These are phyloP conservation scores for Zygogramma bicolorata DNA, from an alignment of 2,888 invertebrate genomes.

Conservation along the genomic window DNA sequence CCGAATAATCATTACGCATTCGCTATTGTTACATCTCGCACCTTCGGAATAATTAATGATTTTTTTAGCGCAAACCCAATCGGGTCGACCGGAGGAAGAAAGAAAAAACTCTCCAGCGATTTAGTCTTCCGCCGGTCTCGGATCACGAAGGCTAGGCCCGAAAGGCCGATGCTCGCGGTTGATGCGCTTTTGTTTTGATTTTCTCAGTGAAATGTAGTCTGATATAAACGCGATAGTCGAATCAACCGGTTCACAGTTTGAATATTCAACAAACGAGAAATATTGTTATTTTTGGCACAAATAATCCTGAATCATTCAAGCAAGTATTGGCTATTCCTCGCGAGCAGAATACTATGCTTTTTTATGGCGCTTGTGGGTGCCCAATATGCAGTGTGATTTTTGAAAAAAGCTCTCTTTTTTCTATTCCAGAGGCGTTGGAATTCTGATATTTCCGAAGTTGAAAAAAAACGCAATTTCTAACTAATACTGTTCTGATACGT, in stretches of 20 bases:
- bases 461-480: too few relatives aligned
- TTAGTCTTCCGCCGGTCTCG: slow-evolving; percentile 23
- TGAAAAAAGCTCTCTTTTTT: too few relatives aligned
- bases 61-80: slow-evolving; percentile 29
- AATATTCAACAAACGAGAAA: too few relatives aligned
- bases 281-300: too few relatives aligned
- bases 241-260: background rate
- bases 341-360: too few relatives aligned
- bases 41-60: slow-evolving; percentile 44
- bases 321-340: too few relatives aligned
- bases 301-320: too few relatives aligned
- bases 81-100: slow-evolving; percentile 33
- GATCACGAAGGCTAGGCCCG: slow-evolving; percentile 28
- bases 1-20: slow-evolving; percentile 38
- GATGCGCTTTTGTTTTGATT: slow-evolving; percentile 17
- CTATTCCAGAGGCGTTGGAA: too few relatives aligned
- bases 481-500: too few relatives aligned
- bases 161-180: slow-evolving; percentile 23
- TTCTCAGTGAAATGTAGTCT: background rate
- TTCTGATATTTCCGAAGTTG: too few relatives aligned
- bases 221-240: background rate
- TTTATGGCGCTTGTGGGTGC: too few relatives aligned
- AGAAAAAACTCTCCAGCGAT: slow-evolving; percentile 26
- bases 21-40: slow-evolving; percentile 43
- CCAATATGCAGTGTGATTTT: too few relatives aligned